Conservation (phyloP, 2,888 invertebrate genomes). For the Phyllotreta cruciferae region DNA sequence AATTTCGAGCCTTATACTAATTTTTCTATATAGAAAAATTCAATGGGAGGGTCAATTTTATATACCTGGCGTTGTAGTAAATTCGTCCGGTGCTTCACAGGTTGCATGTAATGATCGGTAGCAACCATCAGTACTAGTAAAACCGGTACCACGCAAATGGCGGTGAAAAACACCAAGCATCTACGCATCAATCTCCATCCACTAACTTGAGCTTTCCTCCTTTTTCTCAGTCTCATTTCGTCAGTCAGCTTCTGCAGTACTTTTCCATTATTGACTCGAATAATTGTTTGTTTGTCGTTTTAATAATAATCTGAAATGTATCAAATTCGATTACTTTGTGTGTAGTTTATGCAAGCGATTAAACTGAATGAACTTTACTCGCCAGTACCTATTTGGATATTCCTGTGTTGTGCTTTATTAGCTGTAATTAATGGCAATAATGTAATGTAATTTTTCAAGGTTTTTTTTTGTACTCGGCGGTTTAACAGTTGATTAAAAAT, state of each 20-base stretch:
- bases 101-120: slow-evolving; percentile 68
- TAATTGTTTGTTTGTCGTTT: slow-evolving; percentile 47
- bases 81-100: slow-evolving; percentile 50
- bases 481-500: no score
- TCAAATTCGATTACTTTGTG: no score
- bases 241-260: slow-evolving; percentile 27
- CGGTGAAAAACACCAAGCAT: slow-evolving; percentile 68
- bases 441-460: no score
- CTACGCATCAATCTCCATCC: slow-evolving; percentile 61
- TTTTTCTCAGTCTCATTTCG: slow-evolving; percentile 58
- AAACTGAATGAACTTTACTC: background rate
- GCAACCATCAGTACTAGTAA: slow-evolving; percentile 68
- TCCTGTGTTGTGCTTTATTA: no score
- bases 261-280: background rate
- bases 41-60: no score
- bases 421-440: no score
- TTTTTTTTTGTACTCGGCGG: no score
- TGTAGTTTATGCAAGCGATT: no score
- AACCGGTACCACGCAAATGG: slow-evolving; percentile 67
- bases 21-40: no score
- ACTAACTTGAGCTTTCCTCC: slow-evolving; percentile 58
- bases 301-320: slow-evolving; percentile 23
- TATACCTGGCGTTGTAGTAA: slow-evolving; percentile 59
- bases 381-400: no score
- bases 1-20: no score